Conservation (phyloP, 37 sponge, comb jelly and placozoan species). For the Spongilla lacustris region DNA sequence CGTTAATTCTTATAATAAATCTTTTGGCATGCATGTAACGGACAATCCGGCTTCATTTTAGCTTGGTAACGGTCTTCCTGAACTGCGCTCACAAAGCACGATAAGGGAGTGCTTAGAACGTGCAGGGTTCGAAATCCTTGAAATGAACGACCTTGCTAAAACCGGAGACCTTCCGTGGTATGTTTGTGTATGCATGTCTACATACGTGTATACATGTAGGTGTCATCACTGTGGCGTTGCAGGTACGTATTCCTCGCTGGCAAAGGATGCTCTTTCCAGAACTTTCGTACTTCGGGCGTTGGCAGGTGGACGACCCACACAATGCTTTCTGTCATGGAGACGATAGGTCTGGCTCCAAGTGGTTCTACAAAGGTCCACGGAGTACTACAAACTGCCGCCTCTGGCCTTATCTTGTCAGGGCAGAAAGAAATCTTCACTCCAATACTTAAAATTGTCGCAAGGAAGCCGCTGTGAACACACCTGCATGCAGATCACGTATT, state of each 20-base stretch:
- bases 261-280: slow-evolving; percentile 20
- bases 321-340: slow-evolving; percentile 50
- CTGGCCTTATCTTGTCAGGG: slow-evolving; percentile 33
- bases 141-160: slow-evolving; percentile 10
- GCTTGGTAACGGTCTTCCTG: slow-evolving; percentile 61
- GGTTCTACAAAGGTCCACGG: slow-evolving; percentile 56
- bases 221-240: too few species aligned
- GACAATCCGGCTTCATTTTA: neutral
- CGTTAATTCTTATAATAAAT: too few species aligned
- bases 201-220: too few species aligned
- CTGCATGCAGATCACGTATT: neutral
- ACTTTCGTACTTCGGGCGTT: slow-evolving; percentile 49
- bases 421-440: slow-evolving; percentile 79
- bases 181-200: neutral
- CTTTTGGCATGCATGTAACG: too few species aligned
- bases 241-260: slow-evolving; percentile 53
- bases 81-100: slow-evolving; percentile 19
- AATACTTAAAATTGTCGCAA: slow-evolving; percentile 52
- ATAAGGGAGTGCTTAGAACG: slow-evolving; percentile 17
- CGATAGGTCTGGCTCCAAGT: slow-evolving; percentile 38
- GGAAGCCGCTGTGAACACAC: slow-evolving; percentile 48
- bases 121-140: slow-evolving; percentile 64
- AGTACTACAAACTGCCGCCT: slow-evolving; percentile 54
- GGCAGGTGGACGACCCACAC: slow-evolving; percentile 63
- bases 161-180: slow-evolving; percentile 69